Base-by-base conservation (phyloP, 2,888 invertebrate genomes). In the Macrosoma leucophasiata region DNA sequence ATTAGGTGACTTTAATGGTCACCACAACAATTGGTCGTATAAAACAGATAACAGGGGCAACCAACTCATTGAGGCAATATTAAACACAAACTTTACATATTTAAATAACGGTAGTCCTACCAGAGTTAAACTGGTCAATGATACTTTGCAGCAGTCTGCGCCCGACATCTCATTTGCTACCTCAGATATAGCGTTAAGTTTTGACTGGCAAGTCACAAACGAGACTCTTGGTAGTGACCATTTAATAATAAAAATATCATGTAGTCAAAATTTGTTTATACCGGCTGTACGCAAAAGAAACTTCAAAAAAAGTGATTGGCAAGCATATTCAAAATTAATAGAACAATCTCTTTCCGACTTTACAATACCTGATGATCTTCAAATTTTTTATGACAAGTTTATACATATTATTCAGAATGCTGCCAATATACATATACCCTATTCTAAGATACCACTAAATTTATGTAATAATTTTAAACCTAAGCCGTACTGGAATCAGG, bases 401-500 rank as follows among this genome's bases (percentile, higher is more conserved):
- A 25, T 26, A 12, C 1, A 6, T 4, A 10, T 10, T 9, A 11
- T 37, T 7, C 20, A 37, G 24, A 2, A 2, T 9, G 41, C 41
- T 10, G 43, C 35, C 2, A 21, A 39, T 35, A 11, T 7, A 23
- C 19, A 13, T 29, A 44, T 44, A 11, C 39, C 41, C 0, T 33
- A 25, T 12, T 41, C 12, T 3, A 33, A 19, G 12, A 15, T 34
- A n/a, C 23, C 28, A 2, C 20, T 21, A 10, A 17, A 31, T 13
- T 17, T 26, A 3, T 10, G 15, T 30, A 36, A 7, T 22, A 42
- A 36, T 20, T 47, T 42, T 36, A 26, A 2, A 1, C 50, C 52
- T 0, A 56, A 52, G 32, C 35, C 43, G 2, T 59, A 53, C 15
- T 59, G 55, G 55, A 50, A 36, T 22, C 1, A 31, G 8, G 21